Evolutionary conservation across 2,113 vertebrate genomes (phyloP), one percentile per base, ranked within the genome.

Genomic region (Speoplatyrhinus poulsoni): DNA sequence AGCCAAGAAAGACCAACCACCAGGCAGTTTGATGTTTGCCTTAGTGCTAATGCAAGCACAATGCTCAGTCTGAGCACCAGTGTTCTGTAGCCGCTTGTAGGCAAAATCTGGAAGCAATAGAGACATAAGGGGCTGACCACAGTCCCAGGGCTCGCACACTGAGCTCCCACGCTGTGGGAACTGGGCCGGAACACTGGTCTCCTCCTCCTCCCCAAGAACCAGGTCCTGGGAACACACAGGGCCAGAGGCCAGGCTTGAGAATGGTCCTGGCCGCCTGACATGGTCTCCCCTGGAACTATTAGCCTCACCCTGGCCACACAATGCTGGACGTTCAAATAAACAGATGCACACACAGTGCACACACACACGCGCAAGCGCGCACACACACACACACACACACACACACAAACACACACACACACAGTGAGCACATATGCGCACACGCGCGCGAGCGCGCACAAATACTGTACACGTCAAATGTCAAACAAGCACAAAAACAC

Each of bases 61-160:
- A 58, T 67, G 55, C 54, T 75, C 48, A 76, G 50, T 78, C 75
- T 78, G 48, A 78, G 74, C 62, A 80, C 54, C 58, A 70, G 75
- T 77, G 26, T 32, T 75, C 26, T 78, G 46, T 46, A 33, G 36
- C 65, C 47, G 79, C 86, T 79, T 80, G 61, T 56, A 73, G 65
- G 67, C 72, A 90, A 58, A 41, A 91, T 91, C 90, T 93, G 89
- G 90, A 92, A 91, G 86, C 77, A 91, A 91, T 91, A 82, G 79
- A 89, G 72, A 77, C 76, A 83, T 87, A 86, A 87, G 81, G 55
- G 78, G 77, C 77, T 86, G 87, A 90, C 82, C 86, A 80, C 67
- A 50, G 61, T 75, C 81, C 84, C 74, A n/a, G 54, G 67, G 81
- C 83, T 87, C 89, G 70, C 72, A 85, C 74, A 62, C 82, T 79